Conservation (phyloP, 2,797 vertebrate genomes). For the Pangasius sanitwongsei region DNA sequence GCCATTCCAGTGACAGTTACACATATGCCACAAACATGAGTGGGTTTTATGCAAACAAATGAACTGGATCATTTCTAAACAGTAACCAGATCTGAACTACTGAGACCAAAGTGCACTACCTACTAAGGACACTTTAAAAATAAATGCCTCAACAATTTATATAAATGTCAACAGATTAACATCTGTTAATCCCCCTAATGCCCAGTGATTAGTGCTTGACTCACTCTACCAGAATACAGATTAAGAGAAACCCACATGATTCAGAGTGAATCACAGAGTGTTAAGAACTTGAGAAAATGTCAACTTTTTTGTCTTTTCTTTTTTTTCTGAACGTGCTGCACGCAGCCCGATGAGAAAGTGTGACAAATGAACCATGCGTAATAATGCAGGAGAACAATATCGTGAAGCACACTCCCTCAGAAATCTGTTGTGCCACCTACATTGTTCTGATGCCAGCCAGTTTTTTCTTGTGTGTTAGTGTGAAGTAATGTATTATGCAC, state of each 20-base stretch:
- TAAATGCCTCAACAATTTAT: conserved; percentile 29
- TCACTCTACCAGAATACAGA: conserved; percentile 45
- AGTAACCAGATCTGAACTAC: not conserved
- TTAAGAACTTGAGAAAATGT: conserved; percentile 33
- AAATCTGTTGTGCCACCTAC: conserved; percentile 46
- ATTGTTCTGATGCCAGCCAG: conserved; percentile 40
- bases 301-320: conserved; percentile 30
- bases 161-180: conserved; percentile 44
- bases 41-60: not conserved
- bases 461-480: not conserved
- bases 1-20: not conserved
- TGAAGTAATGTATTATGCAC: conserved; percentile 13
- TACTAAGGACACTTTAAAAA: conserved; percentile 9
- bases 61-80: not conserved
- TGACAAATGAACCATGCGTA: conserved; percentile 39
- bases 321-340: not conserved
- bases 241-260: conserved; percentile 52
- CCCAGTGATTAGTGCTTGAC: conserved; percentile 42
- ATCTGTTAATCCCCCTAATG: conserved; percentile 40
- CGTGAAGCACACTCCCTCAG: conserved; percentile 44
- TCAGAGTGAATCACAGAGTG: conserved; percentile 46
- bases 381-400: conserved; percentile 47
- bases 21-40: not conserved
- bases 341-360: conserved; percentile 30
- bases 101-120: conserved; percentile 7